Evolutionary conservation across 2,888 invertebrate genomes (phyloP), one percentile per base, ranked within the genome.

Genomic region (Rotaria sp.): DNA sequence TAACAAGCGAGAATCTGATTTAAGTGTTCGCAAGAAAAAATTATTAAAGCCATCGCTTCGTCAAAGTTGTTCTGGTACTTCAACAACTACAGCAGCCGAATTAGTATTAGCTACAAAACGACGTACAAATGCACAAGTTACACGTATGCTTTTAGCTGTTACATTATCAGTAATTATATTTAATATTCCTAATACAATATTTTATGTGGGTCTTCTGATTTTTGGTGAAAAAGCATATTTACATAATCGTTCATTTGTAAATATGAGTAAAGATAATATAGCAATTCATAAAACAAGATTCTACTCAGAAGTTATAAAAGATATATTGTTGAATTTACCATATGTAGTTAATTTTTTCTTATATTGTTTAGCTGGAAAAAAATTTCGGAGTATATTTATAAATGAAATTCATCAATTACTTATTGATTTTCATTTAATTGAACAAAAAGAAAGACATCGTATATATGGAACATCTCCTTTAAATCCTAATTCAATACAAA

Each of bases 311-410:
- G 11, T 80, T 26, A 2, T 80, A 45, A 45, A 80, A 80, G 45
- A 80, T n/a, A 80, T 80, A 11, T 15, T 80, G 11, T 45, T n/a
- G 13, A 45, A 80, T 80, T 80, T 80, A 45, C 80, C 80, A 18
- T 45, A 80, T 45, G n/a, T 80, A 13, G 26, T 21, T 11, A 80
- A 80, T 80, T 80, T 80, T 15, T 80, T 80, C n/a, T 13, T 80
- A 24, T 80, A 80, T 80, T 80, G 80, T 80, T 80, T 80, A 45
- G 80, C 80, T 45, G 80, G 80, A 21, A 80, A 80, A 45, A 80
- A n/a, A 45, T 80, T 80, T 80, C 80, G 80, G 45, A 45, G 26
- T 80, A 80, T 80, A 80, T 45, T 80, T 45, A 26, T 45, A 1
- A 45, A 26, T 45, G 45, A 80, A 80, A 45, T 45, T 24, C 45